These are phyloP conservation scores for Apostichopus japonicus DNA, from an alignment of 35 echinoderm and acorn worm genomes.

Conservation along the genomic window DNA sequence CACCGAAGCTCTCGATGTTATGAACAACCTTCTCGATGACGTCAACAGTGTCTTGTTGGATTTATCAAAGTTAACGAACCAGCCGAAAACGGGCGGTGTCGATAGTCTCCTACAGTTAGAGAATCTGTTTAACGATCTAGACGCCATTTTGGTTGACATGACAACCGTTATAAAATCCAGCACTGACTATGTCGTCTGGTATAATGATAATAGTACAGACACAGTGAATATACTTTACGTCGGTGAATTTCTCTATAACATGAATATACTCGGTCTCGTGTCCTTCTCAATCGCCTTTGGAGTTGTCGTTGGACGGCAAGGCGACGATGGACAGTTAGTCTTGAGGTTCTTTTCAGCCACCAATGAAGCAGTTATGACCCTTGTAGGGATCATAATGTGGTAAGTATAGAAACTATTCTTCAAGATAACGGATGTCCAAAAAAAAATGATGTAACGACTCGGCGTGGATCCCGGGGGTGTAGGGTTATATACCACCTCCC, in stretches of 20 bases:
- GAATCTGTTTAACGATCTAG: constrained; percentile 57
- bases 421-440: not conserved
- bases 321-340: constrained; percentile 69
- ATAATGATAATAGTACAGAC: constrained; percentile 47
- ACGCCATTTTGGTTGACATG: constrained; percentile 58
- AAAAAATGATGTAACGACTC: not conserved
- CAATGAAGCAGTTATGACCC: constrained; percentile 86
- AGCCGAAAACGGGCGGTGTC: constrained; percentile 11
- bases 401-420: constrained; percentile 59
- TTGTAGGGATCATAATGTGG: constrained; percentile 96
- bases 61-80: constrained; percentile 30
- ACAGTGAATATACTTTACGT: constrained; percentile 46
- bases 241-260: constrained; percentile 72
- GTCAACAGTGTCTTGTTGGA: constrained; percentile 65
- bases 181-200: constrained; percentile 61
- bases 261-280: constrained; percentile 99
- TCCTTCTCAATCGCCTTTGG: constrained; percentile 93
- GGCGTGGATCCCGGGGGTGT: no score
- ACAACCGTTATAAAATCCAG: constrained; percentile 48
- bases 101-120: constrained; percentile 61
- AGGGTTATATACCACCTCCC: no score
- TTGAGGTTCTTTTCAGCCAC: constrained; percentile 70
- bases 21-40: constrained; percentile 65
- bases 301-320: constrained; percentile 72
- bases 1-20: constrained; percentile 56